Conservation (phyloP, 2,797 vertebrate species). For the Pachyuromys duprasi region DNA sequence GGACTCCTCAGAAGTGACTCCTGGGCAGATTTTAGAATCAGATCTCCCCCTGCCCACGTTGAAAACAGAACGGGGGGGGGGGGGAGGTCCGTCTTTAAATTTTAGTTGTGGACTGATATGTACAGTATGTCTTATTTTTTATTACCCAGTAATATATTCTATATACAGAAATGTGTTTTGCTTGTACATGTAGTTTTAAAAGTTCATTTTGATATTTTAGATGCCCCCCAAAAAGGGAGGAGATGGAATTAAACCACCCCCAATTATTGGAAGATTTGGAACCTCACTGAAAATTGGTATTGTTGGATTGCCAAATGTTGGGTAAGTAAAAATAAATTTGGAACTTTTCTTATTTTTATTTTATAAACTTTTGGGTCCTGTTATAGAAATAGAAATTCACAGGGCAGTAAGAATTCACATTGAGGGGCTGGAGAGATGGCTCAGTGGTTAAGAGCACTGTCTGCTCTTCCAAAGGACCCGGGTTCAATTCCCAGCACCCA, state of each 20-base stretch:
- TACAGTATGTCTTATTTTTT: slow-evolving; percentile 48
- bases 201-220: slow-evolving; percentile 86
- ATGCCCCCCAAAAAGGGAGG: slow-evolving; percentile 98
- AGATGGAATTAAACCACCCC: slow-evolving; percentile 93
- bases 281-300: slow-evolving; percentile 98
- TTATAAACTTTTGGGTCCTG: slow-evolving; percentile 57
- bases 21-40: slow-evolving; percentile 22
- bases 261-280: slow-evolving; percentile 97
- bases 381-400: slow-evolving; percentile 34
- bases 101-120: slow-evolving; percentile 23
- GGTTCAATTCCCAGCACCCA: too few species aligned
- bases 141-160: slow-evolving; percentile 46
- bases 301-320: slow-evolving; percentile 98
- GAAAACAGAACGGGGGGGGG: too few species aligned
- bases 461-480: too few species aligned
- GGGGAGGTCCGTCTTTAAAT: too few species aligned
- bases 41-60: neutral
- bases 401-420: slow-evolving; percentile 52
- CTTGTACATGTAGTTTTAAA: neutral
- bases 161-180: slow-evolving; percentile 34
- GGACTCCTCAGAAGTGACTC: slow-evolving; percentile 49
- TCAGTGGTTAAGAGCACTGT: too few species aligned
- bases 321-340: slow-evolving; percentile 88
- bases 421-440: too few species aligned
- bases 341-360: slow-evolving; percentile 39